Base-by-base conservation (phyloP, 2,113 vertebrate species). In the Clarias batrachus region DNA sequence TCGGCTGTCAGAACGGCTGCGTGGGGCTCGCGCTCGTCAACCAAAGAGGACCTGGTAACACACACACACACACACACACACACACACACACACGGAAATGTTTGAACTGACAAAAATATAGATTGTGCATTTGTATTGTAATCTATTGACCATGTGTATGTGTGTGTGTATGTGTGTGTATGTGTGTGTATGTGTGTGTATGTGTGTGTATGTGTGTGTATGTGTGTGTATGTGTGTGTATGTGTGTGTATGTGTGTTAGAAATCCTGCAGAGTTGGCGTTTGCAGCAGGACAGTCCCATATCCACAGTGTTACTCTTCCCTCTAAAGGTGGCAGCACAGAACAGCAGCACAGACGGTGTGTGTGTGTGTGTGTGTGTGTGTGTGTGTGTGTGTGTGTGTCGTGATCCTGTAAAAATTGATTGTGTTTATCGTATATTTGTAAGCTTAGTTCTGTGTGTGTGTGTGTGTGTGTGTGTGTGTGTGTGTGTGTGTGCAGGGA, bases 211-310 rank as follows among this genome's bases (percentile, higher is more conserved):
- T 63, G 59, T 65, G 60, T 25, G 62, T 81, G 7, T 85, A n/a
- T 86, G 81, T 82, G 74, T 65, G 27, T 89, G 0, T 82, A 33
- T 87, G 65, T 30, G 27, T 68, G 66, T 83, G 5, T 88, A n/a
- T 82, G 68, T 83, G 76, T 68, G n/a, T 88, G 0, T 83, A 27
- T 88, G 37, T 87, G 27, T 76, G 12, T 83, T 65, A 82, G 97
- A 94, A 89, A 92, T 97, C 83, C 83, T 97, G 41, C 95, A 96
- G 92, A 96, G 92, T n/a, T 98, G 97, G 97, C 94, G 93, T 0
- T 80, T 97, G 23, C 95, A 96, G 89, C 97, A 96, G 82, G 97
- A 98, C 2, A 96, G 97, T 83, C 97, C 97, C 2, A 94, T 98
- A 88, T 97, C 97, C 60, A 95, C 94, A 0, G 96, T 97, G 78